Base-by-base conservation (phyloP, 2,888 invertebrate species). In the Bhutanitis thaidina region DNA sequence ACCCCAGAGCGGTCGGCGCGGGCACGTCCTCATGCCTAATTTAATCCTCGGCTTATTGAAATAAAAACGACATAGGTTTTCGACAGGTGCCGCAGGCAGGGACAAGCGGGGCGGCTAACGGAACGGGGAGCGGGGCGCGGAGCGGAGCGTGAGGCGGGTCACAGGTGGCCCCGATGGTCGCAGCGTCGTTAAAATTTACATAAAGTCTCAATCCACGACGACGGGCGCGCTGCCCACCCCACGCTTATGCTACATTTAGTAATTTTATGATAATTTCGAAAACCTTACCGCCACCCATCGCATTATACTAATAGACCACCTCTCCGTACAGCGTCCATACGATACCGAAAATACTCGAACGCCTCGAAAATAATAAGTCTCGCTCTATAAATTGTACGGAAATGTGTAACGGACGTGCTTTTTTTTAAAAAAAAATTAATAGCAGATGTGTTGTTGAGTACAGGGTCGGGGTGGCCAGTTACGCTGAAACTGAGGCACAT, bases 151-250 rank as follows among this genome's bases (percentile, higher is more conserved):
- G 70, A 65, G 69, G 69, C 57, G 73, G 78, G 84, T 76, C 89
- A 80, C 89, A 89, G 89, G 89, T 89, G 89, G 74, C 76, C 72
- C 67, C 89, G 87, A 89, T 89, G 89, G 89, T 88, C 89, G 87
- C 88, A 77, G 84, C 83, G 86, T 87, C 89, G 89, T 89, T 89
- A 89, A 88, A 88, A 89, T 89, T 89, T 89, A 89, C 89, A 89
- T 89, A 89, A 89, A 88, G 89, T 89, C 89, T 89, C 88, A 88
- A 89, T 89, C 88, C 88, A 80, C 84, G 73, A 72, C 81, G 81
- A 67, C 81, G 78, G 72, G 77, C 77, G 71, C 74, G 75, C 81
- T 82, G 83, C 77, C 87, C 86, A 79, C 88, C 87, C 88, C 80
- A 80, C 86, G 81, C 85, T 87, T 80, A 89, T 88, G 89, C 89